phyloP scores from a whole-genome alignment of 2,113 vertebrate species.

The Equus quagga region DNA sequence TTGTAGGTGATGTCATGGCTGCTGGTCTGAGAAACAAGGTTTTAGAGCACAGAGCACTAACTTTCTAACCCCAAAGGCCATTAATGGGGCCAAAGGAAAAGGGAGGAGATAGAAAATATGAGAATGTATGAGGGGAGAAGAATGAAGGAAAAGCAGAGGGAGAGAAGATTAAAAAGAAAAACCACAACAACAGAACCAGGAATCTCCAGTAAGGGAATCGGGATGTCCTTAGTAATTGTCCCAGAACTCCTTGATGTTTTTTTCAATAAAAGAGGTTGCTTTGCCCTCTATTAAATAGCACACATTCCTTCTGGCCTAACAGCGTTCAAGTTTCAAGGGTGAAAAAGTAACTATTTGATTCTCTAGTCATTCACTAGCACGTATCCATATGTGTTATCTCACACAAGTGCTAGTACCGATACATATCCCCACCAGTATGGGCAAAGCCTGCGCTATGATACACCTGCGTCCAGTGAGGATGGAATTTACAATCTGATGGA shows the following conservation, averaged over 20 bases:
- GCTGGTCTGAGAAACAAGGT: neutral
- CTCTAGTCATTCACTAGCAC: neutral
- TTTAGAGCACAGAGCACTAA: neutral
- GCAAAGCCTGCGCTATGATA: neutral
- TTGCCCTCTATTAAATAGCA: neutral
- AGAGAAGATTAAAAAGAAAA: neutral
- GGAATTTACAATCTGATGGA: neutral
- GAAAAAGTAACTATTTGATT: neutral
- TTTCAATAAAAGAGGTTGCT: neutral
- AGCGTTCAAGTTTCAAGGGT: neutral
- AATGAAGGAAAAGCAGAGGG: neutral
- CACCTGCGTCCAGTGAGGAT: neutral
- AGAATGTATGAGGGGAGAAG: neutral
- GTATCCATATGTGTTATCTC: neutral
- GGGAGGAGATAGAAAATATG: neutral
- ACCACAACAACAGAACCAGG: neutral
- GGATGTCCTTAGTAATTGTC: neutral
- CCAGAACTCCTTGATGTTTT: neutral
- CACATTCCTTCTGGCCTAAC: neutral
- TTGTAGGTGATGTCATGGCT: neutral
- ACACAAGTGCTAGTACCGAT: no score
- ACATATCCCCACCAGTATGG: neutral
- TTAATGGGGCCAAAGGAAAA: neutral
- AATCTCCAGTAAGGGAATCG: neutral
- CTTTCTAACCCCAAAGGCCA: neutral